Percentiles rank a stretch among this genome's conserved stretches.
Conservation (phyloP, 2,797 vertebrate species). For the Gallinago solitaria region DNA sequence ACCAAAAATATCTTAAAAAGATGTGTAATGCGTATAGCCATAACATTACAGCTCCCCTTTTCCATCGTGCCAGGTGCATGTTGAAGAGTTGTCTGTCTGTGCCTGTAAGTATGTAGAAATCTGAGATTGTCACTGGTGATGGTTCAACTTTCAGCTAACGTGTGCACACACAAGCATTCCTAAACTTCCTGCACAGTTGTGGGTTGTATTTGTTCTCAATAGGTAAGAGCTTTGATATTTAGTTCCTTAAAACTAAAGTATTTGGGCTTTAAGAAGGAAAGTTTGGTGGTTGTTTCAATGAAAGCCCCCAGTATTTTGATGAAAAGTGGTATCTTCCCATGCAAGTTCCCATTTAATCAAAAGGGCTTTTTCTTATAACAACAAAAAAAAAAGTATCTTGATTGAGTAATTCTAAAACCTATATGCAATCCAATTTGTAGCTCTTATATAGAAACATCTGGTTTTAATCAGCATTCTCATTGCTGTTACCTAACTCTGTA, state of each 20-base stretch:
- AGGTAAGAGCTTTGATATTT: not conserved
- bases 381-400: not conserved
- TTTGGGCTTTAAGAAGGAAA: not conserved
- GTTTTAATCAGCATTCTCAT: not conserved
- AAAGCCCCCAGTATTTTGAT: not conserved
- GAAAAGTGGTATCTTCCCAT: not conserved
- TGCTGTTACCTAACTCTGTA: not conserved
- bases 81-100: not conserved
- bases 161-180: accelerated
- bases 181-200: not conserved
- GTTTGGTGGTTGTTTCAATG: not conserved
- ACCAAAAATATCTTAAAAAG: not conserved
- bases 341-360: not conserved
- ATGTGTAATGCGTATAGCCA: not conserved
- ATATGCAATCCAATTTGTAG: not conserved
- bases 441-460: not conserved
- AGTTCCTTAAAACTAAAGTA: not conserved
- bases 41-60: not conserved
- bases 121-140: not conserved
- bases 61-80: accelerated
- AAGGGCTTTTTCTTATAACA: not conserved
- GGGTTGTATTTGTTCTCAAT: not conserved
- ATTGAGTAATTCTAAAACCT: not conserved
- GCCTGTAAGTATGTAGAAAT: not conserved
- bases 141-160: not conserved